phyloP scores from a whole-genome alignment of 2,888 invertebrate genomes.

The Ashinkailepas kermadecensis region DNA sequence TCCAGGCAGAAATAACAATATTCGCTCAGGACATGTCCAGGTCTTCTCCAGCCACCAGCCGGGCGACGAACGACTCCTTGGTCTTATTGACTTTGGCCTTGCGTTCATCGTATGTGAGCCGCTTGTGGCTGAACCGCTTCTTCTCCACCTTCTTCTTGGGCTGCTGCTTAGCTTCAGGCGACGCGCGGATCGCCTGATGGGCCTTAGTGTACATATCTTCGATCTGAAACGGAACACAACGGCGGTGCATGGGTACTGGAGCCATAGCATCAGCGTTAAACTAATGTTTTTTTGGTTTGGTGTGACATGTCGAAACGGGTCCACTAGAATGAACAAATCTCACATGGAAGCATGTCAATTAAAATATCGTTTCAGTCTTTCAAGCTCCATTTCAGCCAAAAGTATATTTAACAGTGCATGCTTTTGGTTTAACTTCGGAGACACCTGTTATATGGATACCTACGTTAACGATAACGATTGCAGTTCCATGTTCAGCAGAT shows the following conservation, averaged over 20 bases:
- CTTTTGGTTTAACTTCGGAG: too few relatives aligned
- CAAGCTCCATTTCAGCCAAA: too few relatives aligned
- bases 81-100: conserved; percentile 32
- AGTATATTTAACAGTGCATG: too few relatives aligned
- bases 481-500: too few relatives aligned
- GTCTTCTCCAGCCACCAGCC: conserved; percentile 27
- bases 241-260: not conserved
- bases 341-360: too few relatives aligned
- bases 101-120: conserved; percentile 58
- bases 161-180: conserved; percentile 54
- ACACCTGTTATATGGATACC: too few relatives aligned
- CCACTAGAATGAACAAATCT: too few relatives aligned
- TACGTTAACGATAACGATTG: too few relatives aligned
- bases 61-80: conserved; percentile 31
- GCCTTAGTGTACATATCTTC: conserved; percentile 92
- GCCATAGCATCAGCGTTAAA: too few relatives aligned
- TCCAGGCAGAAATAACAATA: not conserved
- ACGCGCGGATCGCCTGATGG: conserved; percentile 80
- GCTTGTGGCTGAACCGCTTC: conserved; percentile 54
- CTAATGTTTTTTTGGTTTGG: too few relatives aligned
- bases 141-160: conserved; percentile 42
- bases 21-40: not conserved
- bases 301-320: too few relatives aligned
- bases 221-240: conserved; percentile 51
- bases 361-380: too few relatives aligned